A percentile compares a stretch with the other conserved stretches of the same genome.
Conservation (phyloP, 1,140 invertebrate genomes). For the Trachymyrmex cornetzi region DNA sequence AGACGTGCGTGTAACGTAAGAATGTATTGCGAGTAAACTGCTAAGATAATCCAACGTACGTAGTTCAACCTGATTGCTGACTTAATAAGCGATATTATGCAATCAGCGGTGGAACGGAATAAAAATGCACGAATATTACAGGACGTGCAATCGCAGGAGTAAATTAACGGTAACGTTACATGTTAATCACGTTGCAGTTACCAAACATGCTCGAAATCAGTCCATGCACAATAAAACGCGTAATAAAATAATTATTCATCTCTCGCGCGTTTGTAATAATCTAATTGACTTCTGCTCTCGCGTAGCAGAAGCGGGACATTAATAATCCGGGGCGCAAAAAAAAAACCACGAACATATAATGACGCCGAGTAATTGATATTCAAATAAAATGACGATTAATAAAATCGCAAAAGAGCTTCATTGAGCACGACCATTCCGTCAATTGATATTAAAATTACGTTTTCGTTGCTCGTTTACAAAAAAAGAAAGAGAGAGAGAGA, state of each 20-base stretch:
- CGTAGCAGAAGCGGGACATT: conserved; percentile 10
- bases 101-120: conserved; percentile 69
- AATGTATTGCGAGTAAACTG: conserved; percentile 44
- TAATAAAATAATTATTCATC: conserved; percentile 56
- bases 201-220: conserved; percentile 49
- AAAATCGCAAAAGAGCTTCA: conserved; percentile 30
- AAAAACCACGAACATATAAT: conserved; percentile 28
- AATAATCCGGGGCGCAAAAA: conserved; percentile 37
- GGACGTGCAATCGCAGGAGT: conserved; percentile 64
- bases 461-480: conserved; percentile 23
- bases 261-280: conserved; percentile 53
- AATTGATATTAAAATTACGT: conserved; percentile 62
- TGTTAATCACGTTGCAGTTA: conserved; percentile 67
- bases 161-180: conserved; percentile 73
- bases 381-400: conserved; percentile 60
- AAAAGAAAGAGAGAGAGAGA: no score
- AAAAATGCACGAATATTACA: conserved; percentile 68
- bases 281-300: conserved; percentile 49
- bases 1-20: conserved; percentile 18
- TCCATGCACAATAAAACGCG: conserved; percentile 15
- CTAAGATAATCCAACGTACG: conserved; percentile 49
- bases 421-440: conserved; percentile 19
- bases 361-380: conserved; percentile 53
- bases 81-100: conserved; percentile 73
- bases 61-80: conserved; percentile 71